A percentile compares a stretch with the other conserved stretches of the same genome.
Evolutionary conservation across 2,888 invertebrate species (phyloP).

Genomic region (Eumerus sabulonum): DNA sequence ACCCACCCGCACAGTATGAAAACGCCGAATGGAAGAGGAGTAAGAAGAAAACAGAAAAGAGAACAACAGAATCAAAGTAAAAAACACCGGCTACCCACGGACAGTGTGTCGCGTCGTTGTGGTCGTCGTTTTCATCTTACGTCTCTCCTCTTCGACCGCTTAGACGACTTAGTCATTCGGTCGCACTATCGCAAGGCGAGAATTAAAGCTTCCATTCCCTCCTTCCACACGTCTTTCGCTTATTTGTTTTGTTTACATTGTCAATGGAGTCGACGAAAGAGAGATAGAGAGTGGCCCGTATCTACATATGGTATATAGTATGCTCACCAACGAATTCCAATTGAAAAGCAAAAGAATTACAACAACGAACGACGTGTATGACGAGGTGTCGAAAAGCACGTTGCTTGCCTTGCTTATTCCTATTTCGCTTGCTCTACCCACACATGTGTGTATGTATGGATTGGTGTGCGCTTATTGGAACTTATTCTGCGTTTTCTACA

Average conservation of each 20-base stretch:
- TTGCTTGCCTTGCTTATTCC: constrained; percentile 22
- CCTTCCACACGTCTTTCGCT: not conserved
- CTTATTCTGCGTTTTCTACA: constrained; percentile 28
- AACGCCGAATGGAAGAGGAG: constrained; percentile 1
- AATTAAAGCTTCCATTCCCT: constrained; percentile 11
- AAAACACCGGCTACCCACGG: constrained; percentile 53
- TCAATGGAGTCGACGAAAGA: too few species aligned
- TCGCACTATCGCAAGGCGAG: constrained; percentile 28
- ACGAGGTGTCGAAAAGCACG: constrained; percentile 47
- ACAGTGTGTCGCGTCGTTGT: constrained; percentile 15
- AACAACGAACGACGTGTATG: constrained; percentile 43
- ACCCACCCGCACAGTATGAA: constrained; percentile 43
- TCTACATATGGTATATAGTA: too few species aligned
- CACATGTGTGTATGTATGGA: constrained; percentile 2
- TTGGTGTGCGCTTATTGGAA: constrained; percentile 27
- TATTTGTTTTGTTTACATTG: constrained; percentile 11
- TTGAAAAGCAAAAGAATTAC: constrained; percentile 24
- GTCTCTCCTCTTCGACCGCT: not conserved
- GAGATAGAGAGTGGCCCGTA: too few species aligned
- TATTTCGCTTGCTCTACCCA: not conserved
- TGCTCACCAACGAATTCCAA: constrained; percentile 51
- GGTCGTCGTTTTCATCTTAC: not conserved
- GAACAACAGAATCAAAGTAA: constrained; percentile 6
- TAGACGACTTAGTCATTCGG: too few species aligned
- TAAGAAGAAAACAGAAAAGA: constrained; percentile 22